These are phyloP conservation scores for Arctocebus calabarensis DNA, from an alignment of 2,797 vertebrate species.

Conservation along the genomic window DNA sequence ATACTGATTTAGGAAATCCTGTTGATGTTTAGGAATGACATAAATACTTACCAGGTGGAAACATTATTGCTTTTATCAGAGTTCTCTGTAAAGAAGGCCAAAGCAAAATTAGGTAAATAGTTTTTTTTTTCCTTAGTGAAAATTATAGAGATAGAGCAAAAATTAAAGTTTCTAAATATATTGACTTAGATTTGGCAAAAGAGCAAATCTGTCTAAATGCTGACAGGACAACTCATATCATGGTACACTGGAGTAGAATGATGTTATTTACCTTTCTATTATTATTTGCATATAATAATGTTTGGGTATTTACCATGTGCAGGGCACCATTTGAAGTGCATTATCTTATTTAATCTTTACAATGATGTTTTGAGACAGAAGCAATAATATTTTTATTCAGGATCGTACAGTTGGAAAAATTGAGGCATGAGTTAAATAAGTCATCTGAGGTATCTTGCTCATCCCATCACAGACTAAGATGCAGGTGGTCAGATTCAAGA, in stretches of 20 bases:
- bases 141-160: background rate
- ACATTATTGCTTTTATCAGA: background rate
- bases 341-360: background rate
- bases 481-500: background rate
- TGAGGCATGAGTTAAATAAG: background rate
- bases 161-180: background rate
- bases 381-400: background rate
- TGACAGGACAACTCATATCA: background rate
- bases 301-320: background rate
- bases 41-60: background rate
- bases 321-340: background rate
- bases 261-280: background rate
- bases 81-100: background rate
- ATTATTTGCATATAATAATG: background rate
- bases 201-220: background rate
- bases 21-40: conserved; percentile 26
- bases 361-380: background rate
- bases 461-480: background rate
- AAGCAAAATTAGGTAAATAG: background rate
- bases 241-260: background rate
- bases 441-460: background rate
- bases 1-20: background rate
- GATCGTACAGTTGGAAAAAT: background rate
- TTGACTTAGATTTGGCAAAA: background rate
- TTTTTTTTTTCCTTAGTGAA: background rate